A percentile compares a stretch with the other conserved stretches of the same genome.
These are phyloP conservation scores for Ptychobarbus kaznakovi DNA, from an alignment of 2,797 vertebrate genomes.

Conservation along the genomic window DNA sequence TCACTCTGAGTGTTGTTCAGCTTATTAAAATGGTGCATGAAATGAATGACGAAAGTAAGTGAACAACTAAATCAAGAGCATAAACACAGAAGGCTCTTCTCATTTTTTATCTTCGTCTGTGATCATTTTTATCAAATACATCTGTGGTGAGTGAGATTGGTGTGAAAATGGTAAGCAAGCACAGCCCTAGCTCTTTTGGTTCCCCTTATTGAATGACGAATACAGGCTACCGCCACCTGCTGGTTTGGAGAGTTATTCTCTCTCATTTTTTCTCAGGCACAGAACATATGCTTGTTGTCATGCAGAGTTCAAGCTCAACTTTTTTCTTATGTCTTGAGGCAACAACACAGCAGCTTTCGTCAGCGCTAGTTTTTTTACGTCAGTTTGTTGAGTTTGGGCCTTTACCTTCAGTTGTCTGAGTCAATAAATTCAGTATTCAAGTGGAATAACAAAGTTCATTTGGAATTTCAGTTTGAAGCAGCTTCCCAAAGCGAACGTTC, in stretches of 20 bases:
- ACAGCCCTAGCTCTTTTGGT: neutral
- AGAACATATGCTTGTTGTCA: neutral
- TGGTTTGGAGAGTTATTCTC: neutral
- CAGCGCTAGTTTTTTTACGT: neutral
- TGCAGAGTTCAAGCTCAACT: no score
- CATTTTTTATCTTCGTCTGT: neutral
- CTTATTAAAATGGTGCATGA: neutral
- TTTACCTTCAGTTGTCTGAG: neutral
- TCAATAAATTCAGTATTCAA: neutral
- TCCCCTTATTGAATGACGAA: neutral
- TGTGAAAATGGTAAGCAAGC: neutral
- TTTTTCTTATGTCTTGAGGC: neutral
- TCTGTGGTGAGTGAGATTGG: neutral
- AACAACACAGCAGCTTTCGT: neutral
- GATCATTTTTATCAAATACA: neutral
- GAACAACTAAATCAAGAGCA: neutral
- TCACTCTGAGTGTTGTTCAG: no score
- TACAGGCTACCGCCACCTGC: neutral
- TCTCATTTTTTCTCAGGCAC: neutral
- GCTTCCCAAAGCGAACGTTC: neutral
- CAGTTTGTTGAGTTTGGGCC: neutral
- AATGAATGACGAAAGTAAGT: neutral
- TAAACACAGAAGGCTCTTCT: neutral
- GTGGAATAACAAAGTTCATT: neutral
- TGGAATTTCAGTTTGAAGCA: neutral